Evolutionary conservation across 2,797 vertebrate genomes (phyloP), one percentile per base, ranked within the genome.

Genomic region (Notolabrus celidotus): DNA sequence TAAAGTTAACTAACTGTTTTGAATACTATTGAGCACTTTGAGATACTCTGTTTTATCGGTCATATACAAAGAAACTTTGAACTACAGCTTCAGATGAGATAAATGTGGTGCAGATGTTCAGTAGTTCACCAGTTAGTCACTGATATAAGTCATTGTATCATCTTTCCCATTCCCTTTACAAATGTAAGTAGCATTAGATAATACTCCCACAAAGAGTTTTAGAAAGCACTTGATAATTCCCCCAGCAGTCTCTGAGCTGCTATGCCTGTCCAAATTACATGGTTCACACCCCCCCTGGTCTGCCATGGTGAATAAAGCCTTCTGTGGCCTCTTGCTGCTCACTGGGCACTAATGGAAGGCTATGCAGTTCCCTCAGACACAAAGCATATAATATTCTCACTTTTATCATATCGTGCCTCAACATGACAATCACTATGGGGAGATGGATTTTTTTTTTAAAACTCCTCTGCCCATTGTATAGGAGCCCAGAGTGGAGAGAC

Each of bases 221-320:
- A 12, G 33, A 46, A 54, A 55, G 52, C 33, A 57, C 42, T 23
- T 57, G 45, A 17, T 69, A 58, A 78, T 80, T 82, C 82, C 65
- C 78, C 53, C 46, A 49, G 74, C 33, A n/a, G 43, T 45, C 67
- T 19, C 51, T 52, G 15, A 55, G 62, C 65, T 82, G 52, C 67
- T 80, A 22, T 1, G 36, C 17, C 38, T 59, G 45, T 64, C 54
- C 72, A 78, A 36, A 89, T 85, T 34, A 79, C 75, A 85, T 51
- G 41, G 57, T 81, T 73, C 42, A 39, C 62, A 79, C 66, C 68
- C 55, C 43, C 67, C 43, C 33, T 17, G 45, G 65, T 73, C 56
- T 80, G 61, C 53, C 31, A 10, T 57, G 63, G 78, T 65, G 71
- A 82, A 77, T 64, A 56, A 20, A 60, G 52, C 33, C 59, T 47